Base-by-base conservation (phyloP, 2,113 vertebrate species). In the Hippolais icterina region DNA sequence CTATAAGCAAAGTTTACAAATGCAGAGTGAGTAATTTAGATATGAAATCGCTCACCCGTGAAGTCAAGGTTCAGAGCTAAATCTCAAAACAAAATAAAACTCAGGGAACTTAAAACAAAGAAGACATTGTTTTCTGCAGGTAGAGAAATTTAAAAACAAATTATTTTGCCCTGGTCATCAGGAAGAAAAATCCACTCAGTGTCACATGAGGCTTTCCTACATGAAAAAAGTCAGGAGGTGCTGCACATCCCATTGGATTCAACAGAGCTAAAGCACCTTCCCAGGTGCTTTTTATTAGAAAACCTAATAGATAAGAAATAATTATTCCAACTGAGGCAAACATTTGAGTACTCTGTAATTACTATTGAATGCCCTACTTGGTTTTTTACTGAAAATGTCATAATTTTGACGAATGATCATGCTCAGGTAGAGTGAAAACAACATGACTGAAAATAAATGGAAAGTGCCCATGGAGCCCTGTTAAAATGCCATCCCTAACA, bases 151-250 rank as follows among this genome's bases (percentile, higher is more conserved):
- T 49, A 75, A 49, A 39, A 82, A 15, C 13, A 47, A 31, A 15
- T 53, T 4, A 3, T 49, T 71, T 46, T 15, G 68, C 31, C 37
- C n/a, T 61, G 33, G 10, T 65, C 54, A 41, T 42, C 23, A 18
- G 19, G 18, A 20, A 20, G 41, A 77, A 83, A 77, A 92, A 76
- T 39, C 68, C 22, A 46, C 50, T 79, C 16, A 17, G 23, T 50
- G 22, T 35, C 52, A 29, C 12, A 9, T 27, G 37, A 20, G 52
- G 14, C 35, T 87, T 74, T 75, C 8, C 9, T 33, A 23, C 14
- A 1, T 0, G 1, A 35, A 29, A 37, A 29, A 65, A 19, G 2
- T 35, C 27, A 28, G 2, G 46, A 81, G 44, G 9, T 44, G 7
- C 66, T 95, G 80, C 64, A 87, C 54, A n/a, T 75, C 33, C 72